These are phyloP conservation scores for Labia minor DNA, from an alignment of 2,888 invertebrate genomes.

Conservation along the genomic window DNA sequence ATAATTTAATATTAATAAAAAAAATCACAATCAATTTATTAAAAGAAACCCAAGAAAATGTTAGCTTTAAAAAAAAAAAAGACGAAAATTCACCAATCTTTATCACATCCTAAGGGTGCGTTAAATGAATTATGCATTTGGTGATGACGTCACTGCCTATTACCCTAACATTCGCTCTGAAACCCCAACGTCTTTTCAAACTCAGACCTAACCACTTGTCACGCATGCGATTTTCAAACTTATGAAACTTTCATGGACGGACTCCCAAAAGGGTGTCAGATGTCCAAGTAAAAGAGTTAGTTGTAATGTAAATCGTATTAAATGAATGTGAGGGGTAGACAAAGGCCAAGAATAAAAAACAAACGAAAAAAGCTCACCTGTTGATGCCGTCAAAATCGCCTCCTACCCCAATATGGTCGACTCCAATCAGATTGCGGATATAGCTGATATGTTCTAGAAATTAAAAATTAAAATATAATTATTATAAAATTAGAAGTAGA, in stretches of 20 bases:
- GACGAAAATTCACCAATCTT: neutral
- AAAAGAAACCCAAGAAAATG: neutral
- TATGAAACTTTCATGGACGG: neutral
- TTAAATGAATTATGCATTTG: neutral
- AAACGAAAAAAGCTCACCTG: slow-evolving; percentile 38
- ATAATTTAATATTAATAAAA: neutral
- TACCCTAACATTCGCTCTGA: too few species aligned
- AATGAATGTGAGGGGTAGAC: neutral
- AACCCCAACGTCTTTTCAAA: neutral
- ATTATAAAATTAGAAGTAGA: too few species aligned
- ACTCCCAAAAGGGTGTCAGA: neutral
- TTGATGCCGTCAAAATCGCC: slow-evolving; percentile 54
- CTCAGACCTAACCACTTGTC: neutral
- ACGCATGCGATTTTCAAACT: neutral
- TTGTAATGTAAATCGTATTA: neutral
- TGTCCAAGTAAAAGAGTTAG: neutral
- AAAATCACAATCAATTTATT: neutral
- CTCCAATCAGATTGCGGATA: slow-evolving; percentile 49
- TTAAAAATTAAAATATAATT: neutral
- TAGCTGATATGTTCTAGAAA: slow-evolving; percentile 50
- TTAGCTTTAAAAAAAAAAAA: neutral
- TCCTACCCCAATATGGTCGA: slow-evolving; percentile 51
- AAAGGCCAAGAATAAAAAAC: neutral
- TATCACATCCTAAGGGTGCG: too few species aligned
- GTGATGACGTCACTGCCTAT: neutral